phyloP scores from a whole-genome alignment of 2,113 vertebrate species.

The Poeciliopsis occidentalis region DNA sequence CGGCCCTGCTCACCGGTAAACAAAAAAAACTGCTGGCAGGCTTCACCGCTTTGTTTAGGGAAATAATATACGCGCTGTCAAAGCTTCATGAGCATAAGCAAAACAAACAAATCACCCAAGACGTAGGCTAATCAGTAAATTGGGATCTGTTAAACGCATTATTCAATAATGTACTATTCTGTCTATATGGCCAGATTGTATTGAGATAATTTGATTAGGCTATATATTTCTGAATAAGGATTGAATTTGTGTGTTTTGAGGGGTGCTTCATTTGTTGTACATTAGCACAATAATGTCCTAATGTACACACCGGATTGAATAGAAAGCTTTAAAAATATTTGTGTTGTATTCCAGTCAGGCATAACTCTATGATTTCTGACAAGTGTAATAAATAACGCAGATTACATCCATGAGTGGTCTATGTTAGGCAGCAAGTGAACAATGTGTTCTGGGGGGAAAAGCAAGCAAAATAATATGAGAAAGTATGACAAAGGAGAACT shows the following conservation, averaged over 20 bases:
- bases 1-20: conserved; percentile 42
- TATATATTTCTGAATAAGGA: not conserved
- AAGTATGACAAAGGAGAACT: not conserved
- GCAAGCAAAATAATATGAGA: not conserved
- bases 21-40: conserved; percentile 30
- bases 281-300: not conserved
- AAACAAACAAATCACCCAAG: not conserved
- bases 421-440: not conserved
- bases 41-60: not conserved
- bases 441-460: not conserved
- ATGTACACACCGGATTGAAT: not conserved
- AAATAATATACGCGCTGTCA: not conserved
- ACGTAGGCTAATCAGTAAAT: not conserved
- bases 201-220: not conserved
- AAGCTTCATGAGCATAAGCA: not conserved
- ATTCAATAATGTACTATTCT: not conserved
- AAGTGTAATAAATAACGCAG: not conserved
- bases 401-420: not conserved
- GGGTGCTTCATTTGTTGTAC: not conserved
- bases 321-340: not conserved
- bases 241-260: not conserved
- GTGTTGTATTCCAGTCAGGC: not conserved
- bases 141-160: not conserved
- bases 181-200: not conserved
- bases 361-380: not conserved